Conservation (phyloP, 2,797 vertebrate genomes). For the Nannoperca australis region DNA sequence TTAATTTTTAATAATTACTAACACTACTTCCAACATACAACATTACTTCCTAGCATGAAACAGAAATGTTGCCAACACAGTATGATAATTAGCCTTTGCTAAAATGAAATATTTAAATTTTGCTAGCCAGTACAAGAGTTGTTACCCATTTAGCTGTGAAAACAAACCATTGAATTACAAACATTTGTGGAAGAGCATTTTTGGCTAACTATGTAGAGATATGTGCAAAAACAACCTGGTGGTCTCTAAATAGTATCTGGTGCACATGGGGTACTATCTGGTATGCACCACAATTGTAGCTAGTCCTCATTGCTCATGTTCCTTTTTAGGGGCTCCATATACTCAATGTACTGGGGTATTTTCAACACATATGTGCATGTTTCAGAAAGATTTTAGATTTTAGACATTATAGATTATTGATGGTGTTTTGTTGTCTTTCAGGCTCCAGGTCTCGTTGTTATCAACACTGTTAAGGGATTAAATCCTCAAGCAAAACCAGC, state of each 20-base stretch:
- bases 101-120: neutral
- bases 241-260: neutral
- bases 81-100: neutral
- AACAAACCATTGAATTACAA: neutral
- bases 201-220: neutral
- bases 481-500: conserved; percentile 37
- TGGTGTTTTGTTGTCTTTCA: conserved; percentile 53
- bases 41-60: neutral
- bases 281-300: neutral
- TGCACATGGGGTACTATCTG: neutral
- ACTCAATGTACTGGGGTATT: neutral
- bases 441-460: conserved; percentile 37
- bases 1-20: no score
- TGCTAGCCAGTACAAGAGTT: neutral
- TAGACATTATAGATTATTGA: neutral
- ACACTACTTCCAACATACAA: no score
- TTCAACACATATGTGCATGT: neutral
- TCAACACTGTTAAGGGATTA: conserved; percentile 34
- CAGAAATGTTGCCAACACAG: neutral
- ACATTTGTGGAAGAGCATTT: neutral
- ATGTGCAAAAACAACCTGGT: neutral
- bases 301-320: neutral
- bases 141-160: neutral
- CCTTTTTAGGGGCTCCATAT: neutral
- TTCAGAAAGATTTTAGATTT: neutral